Conservation (phyloP, 2,888 invertebrate genomes). For the Lampropteryx suffumata region DNA sequence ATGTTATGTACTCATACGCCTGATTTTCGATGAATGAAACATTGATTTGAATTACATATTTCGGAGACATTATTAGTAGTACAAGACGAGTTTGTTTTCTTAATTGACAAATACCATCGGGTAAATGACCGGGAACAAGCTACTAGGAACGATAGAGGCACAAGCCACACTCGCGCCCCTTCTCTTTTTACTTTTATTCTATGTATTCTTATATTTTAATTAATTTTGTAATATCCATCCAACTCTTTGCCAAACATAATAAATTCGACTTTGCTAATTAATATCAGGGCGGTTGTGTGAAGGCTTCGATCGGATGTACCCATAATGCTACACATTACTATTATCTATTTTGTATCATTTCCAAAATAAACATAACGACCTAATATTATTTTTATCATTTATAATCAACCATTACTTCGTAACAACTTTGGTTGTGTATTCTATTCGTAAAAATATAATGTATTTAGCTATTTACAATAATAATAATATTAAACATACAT, state of each 20-base stretch:
- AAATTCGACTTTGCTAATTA: constrained; percentile 76
- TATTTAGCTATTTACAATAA: constrained; percentile 79
- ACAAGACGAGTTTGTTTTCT: constrained; percentile 59
- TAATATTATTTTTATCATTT: constrained; percentile 78
- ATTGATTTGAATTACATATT: constrained; percentile 55
- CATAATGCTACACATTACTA: constrained; percentile 60
- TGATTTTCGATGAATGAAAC: constrained; percentile 70
- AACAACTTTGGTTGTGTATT: constrained; percentile 84
- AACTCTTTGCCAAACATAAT: constrained; percentile 69
- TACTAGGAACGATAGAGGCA: constrained; percentile 74
- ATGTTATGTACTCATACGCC: constrained; percentile 85
- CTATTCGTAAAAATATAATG: constrained; percentile 83
- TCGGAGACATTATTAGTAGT: constrained; percentile 60
- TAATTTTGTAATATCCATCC: constrained; percentile 40
- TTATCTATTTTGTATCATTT: constrained; percentile 67
- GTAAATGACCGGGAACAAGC: constrained; percentile 65
- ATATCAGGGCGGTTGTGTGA: constrained; percentile 79
- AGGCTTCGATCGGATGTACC: constrained; percentile 69
- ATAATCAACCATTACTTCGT: constrained; percentile 82
- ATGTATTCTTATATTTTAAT: constrained; percentile 40
- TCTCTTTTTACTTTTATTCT: constrained; percentile 45
- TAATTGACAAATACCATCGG: constrained; percentile 75
- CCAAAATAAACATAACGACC: constrained; percentile 79
- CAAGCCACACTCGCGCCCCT: constrained; percentile 55
- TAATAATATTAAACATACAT: constrained; percentile 76